Base-by-base conservation (phyloP, 2,888 invertebrate species). In the Pheosia tremula region DNA sequence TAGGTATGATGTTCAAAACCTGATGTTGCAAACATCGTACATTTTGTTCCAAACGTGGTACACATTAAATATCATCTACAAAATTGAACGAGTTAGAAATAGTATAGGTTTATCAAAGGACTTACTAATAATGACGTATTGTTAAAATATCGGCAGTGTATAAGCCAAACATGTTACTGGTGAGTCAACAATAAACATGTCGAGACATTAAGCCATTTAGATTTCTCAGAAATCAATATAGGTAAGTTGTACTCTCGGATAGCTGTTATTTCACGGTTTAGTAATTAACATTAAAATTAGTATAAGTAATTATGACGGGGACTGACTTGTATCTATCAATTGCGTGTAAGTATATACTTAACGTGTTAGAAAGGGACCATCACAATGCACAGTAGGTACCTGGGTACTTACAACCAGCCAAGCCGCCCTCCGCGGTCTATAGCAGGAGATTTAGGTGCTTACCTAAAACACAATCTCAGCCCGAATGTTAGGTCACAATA, bases 31-130 rank as follows among this genome's bases (percentile, higher is more conserved):
- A 86, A 88, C 82, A 74, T 77, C 75, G 87, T 91, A 92, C 84
- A 88, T 86, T 85, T 89, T 86, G 84, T 85, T 89, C 86, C 86
- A 90, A 92, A 92, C 87, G 85, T 89, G 88, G 89, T 91, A 91
- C 89, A 88, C 86, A 85, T 85, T 91, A 92, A 87, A 91, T 88
- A 90, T 91, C 87, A 88, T 84, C 92, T 92, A 93, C 91, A 92
- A 93, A 93, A 91, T 93, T 92, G 92, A 92, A 92, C 92, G 90
- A 91, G 90, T 92, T 90, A 91, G 91, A 93, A 90, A 92, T 90
- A 90, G 90, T 90, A 90, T 89, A 91, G 87, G 79, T 90, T 86
- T 93, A 93, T 93, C 90, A 93, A 93, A 93, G 87, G 83, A 84
- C 90, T 91, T 87, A 88, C 81, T 86, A 84, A 85, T 81, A 24